Evolutionary conservation across 2,888 invertebrate species (phyloP), one percentile per base, ranked within the genome.

Genomic region (Crepidodera aurea): DNA sequence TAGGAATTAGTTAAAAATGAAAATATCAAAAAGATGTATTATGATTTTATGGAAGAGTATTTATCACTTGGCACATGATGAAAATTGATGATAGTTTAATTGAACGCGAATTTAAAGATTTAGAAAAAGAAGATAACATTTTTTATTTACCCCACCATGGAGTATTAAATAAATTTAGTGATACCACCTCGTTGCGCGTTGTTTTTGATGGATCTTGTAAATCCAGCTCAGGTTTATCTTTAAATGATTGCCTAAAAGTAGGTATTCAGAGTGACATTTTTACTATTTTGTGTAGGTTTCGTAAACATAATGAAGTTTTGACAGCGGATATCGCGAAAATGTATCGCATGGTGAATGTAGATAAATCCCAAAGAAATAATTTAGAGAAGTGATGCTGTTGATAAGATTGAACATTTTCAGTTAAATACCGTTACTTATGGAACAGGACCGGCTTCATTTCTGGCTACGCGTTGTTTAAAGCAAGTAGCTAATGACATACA

Each of bases 201-300:
- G 76, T 78, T 0, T 76, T 76, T 62, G 71, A 77, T 40, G 75
- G 72, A 0, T 75, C 75, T 0, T 66, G 68, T n/a, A 63, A 61
- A 18, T 60, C 75, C 0, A 29, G 65, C 0, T 65, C 71, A 0
- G 75, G 74, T 0, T 16, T 53, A 6, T 77, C 78, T 1, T 39
- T 80, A 1, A 80, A 79, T 50, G 75, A 77, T n/a, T 44, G 66
- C 0, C 66, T 77, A 6, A 62, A 68, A 48, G 65, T 70, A 1
- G 78, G 78, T 1, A 42, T 78, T 0, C 75, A 79, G 37, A 67
- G 69, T 1, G 74, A 75, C 37, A 61, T 79, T 2, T 66, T 71
- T 34, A 53, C 65, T 12, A 70, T 77, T 10, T 37, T 78, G 1
- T 16, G 74, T 1, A 58, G 40, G 12, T 40, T 40, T 18, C 15